Evolutionary conservation across 2,113 vertebrate genomes (phyloP).

Genomic region (Pitta sordida): DNA sequence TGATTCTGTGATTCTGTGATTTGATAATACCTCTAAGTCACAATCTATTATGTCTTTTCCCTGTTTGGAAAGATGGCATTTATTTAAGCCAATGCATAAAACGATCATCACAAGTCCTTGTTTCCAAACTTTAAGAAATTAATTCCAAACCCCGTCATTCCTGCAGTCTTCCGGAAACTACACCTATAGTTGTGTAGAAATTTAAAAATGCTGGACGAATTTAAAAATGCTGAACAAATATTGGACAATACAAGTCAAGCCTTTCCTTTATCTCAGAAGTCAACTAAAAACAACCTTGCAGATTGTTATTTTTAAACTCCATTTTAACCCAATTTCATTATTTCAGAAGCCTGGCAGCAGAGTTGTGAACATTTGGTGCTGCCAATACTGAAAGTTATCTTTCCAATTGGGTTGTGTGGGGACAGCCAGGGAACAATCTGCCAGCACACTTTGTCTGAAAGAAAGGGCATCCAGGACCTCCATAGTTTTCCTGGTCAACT

Average conservation of each 20-base stretch:
- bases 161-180: neutral
- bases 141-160: neutral
- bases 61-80: neutral
- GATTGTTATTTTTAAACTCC: neutral
- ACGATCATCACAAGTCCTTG: neutral
- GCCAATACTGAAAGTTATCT: neutral
- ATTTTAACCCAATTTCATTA: neutral
- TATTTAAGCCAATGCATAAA: neutral
- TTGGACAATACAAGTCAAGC: neutral
- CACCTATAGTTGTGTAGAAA: neutral
- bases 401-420: neutral
- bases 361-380: slow-evolving; percentile 9
- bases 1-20: too few species aligned
- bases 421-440: neutral
- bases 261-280: neutral
- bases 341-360: slow-evolving; percentile 3
- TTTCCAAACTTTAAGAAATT: neutral
- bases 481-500: neutral
- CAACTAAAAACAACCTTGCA: neutral
- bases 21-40: neutral
- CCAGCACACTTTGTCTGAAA: accelerated
- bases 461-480: neutral
- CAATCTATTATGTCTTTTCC: neutral
- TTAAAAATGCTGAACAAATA: neutral
- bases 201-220: neutral